Evolutionary conservation across 2,888 invertebrate species (phyloP), one percentile per base, ranked within the genome.

Genomic region (Gisinianus flammeolus): DNA sequence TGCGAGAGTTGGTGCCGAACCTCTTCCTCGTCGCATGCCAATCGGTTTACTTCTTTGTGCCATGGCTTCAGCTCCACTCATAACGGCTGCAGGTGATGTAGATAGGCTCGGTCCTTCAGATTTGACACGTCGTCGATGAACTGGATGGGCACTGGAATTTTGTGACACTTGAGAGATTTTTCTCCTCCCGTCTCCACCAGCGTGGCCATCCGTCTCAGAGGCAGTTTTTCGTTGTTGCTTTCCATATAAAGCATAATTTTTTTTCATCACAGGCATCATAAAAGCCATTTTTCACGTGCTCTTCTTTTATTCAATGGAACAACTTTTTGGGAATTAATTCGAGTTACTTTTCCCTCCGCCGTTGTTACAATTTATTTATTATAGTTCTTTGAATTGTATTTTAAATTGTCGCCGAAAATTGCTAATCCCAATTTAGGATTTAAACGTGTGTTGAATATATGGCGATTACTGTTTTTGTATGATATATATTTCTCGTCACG

Each of bases 231-330:
- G 76, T 56, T 80, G 80, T 54, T 76, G 79, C 35, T 79, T 76
- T 67, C 77, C 79, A 67, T 82, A 83, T 58, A 83, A 64, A 52
- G 81, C 76, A 71, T 82, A 82, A 64, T 83, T 82, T 70, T 83
- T 83, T 33, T 83, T 82, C 80, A 81, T 79, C 5, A 83, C 81
- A 22, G 83, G 83, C 83, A 83, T 83, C 81, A 83, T 82, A 78
- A 83, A 82, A 69, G 83, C 83, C 83, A 83, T 83, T 33, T 67
- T 80, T 66, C 44, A 4, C 19, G 44, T 19, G 16, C 3, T 66
- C 72, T 71, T 54, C 52, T 26, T 26, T 22, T 56, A 8, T 28
- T 56, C 28, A 35, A 35, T 12, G 64, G 28, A 52, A 71, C 26
- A 28, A 28, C 16, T n/a, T 6, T 6, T 52, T 67, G 56, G 33